Percentiles rank a stretch among this genome's conserved stretches.
phyloP scores from a whole-genome alignment of 2,113 vertebrate species.

The Chiloscyllium plagiosum region DNA sequence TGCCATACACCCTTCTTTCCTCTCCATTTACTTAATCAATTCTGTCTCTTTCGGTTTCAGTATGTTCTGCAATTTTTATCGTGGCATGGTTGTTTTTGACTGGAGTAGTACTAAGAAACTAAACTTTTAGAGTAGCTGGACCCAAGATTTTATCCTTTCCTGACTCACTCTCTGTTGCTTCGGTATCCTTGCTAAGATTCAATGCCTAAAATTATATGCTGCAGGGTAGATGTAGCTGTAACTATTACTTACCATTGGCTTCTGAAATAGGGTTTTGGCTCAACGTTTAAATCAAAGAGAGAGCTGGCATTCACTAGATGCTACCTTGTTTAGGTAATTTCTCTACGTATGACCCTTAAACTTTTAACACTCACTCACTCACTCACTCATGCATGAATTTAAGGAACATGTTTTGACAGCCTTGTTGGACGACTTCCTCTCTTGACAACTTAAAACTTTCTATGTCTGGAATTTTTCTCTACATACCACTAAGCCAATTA shows the following conservation, averaged over 20 bases:
- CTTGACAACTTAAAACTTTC: too few relatives aligned
- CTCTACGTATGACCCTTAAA: too few relatives aligned
- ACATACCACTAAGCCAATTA: too few relatives aligned
- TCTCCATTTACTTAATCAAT: neutral
- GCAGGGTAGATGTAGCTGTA: neutral
- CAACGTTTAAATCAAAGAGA: neutral
- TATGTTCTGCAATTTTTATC: neutral
- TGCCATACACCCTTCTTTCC: neutral
- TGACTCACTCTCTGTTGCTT: neutral
- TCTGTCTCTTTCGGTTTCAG: neutral
- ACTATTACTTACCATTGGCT: neutral
- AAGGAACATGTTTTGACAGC: too few relatives aligned
- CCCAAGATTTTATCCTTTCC: neutral
- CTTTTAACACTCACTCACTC: too few relatives aligned
- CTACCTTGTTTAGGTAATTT: too few relatives aligned
- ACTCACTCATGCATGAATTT: too few relatives aligned
- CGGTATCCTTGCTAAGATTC: neutral
- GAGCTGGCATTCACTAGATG: neutral
- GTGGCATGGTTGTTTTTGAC: neutral
- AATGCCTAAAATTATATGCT: neutral
- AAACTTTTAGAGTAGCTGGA: neutral
- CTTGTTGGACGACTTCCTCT: too few relatives aligned
- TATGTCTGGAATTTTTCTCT: too few relatives aligned
- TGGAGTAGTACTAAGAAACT: neutral
- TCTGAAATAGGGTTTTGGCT: neutral